These are phyloP conservation scores for Drosophila mayri DNA, from an alignment of 1,140 invertebrate species.

Conservation along the genomic window DNA sequence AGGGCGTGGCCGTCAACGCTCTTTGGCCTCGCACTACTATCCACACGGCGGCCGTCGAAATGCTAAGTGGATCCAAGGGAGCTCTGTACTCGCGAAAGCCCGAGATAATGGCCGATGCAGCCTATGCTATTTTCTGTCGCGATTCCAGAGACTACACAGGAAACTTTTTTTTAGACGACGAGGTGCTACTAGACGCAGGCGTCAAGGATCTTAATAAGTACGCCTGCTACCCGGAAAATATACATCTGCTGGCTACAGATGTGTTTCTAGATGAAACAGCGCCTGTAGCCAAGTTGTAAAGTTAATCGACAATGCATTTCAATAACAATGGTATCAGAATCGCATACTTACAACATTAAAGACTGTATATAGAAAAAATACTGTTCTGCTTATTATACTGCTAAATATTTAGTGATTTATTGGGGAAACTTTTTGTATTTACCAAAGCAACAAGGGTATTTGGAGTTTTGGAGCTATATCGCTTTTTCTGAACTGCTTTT, in stretches of 20 bases:
- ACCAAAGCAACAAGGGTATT: too few species aligned
- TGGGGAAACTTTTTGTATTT: too few species aligned
- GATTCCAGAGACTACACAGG: slow-evolving; percentile 92
- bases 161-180: slow-evolving; percentile 97
- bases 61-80: slow-evolving; percentile 97
- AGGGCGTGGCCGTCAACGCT: slow-evolving; percentile 97
- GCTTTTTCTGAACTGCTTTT: too few species aligned
- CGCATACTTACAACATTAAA: too few species aligned
- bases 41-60: slow-evolving; percentile 98
- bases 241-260: slow-evolving; percentile 91
- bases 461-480: too few species aligned
- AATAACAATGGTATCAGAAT: neutral
- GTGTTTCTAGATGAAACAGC: slow-evolving; percentile 92
- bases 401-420: too few species aligned
- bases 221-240: slow-evolving; percentile 90
- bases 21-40: slow-evolving; percentile 98
- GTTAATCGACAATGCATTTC: neutral
- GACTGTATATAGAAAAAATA: too few species aligned
- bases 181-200: slow-evolving; percentile 92
- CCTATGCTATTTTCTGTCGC: slow-evolving; percentile 93
- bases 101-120: slow-evolving; percentile 98
- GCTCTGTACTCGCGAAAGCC: slow-evolving; percentile 90
- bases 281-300: slow-evolving; percentile 54
- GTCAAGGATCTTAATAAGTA: slow-evolving; percentile 95
- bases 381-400: too few species aligned